phyloP scores from a whole-genome alignment of 2,888 invertebrate species.

The Andrena minutula region DNA sequence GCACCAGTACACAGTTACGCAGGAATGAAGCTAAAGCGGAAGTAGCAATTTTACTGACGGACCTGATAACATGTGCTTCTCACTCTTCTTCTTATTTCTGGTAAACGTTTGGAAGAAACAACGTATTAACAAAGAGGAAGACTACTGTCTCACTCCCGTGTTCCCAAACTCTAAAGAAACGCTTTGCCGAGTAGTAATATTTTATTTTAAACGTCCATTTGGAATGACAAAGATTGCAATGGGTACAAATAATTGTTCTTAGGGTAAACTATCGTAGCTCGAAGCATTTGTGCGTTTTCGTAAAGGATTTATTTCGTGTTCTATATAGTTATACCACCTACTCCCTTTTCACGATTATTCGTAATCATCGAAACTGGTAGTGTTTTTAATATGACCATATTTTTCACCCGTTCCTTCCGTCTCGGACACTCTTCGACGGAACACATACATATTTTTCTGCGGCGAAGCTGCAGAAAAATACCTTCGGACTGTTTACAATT shows the following conservation, averaged over 20 bases:
- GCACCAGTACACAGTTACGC: slow-evolving; percentile 39
- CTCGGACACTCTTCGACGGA: slow-evolving; percentile 10
- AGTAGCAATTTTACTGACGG: slow-evolving; percentile 78
- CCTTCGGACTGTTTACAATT: slow-evolving; percentile 6
- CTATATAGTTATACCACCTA: background rate
- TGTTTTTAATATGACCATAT: background rate
- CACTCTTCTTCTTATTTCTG: slow-evolving; percentile 9
- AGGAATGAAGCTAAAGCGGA: slow-evolving; percentile 79
- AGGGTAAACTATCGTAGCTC: slow-evolving; percentile 28
- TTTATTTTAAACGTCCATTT: background rate
- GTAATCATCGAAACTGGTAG: background rate
- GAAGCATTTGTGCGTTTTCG: background rate
- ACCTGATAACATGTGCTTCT: slow-evolving; percentile 75
- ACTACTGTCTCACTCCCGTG: background rate
- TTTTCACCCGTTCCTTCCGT: slow-evolving; percentile 2
- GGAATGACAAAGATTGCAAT: slow-evolving; percentile 14
- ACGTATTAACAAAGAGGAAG: background rate
- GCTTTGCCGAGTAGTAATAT: background rate
- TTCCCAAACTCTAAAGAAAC: background rate
- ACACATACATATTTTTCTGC: slow-evolving; percentile 14
- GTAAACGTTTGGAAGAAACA: background rate
- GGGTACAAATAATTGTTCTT: background rate
- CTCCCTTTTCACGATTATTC: background rate
- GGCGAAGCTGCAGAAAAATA: slow-evolving; percentile 36
- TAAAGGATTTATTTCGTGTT: too few relatives aligned